Percentiles rank a stretch among this genome's conserved stretches.
Conservation (phyloP, 35 echinoderm and acorn worm species). For the Stichopus chloronotus region DNA sequence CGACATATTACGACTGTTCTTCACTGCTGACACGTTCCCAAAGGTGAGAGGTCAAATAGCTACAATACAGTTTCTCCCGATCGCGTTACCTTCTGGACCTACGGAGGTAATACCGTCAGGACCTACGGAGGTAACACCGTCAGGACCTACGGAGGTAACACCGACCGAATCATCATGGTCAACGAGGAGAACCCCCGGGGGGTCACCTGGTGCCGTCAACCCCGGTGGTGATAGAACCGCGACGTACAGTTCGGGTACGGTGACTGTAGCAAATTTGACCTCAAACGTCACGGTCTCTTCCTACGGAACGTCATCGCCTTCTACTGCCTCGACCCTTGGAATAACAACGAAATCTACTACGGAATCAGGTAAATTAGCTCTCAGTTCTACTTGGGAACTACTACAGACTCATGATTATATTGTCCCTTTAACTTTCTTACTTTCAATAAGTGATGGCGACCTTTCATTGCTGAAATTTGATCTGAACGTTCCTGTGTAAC, state of each 20-base stretch:
- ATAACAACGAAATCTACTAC: background rate
- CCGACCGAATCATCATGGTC: background rate
- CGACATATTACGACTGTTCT: background rate
- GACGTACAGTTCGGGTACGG: background rate
- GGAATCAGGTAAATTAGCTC: background rate
- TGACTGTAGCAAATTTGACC: background rate
- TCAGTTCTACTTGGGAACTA: background rate
- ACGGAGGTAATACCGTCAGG: too few relatives aligned
- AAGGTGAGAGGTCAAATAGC: conserved; percentile 25
- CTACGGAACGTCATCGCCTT: background rate
- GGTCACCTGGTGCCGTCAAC: background rate
- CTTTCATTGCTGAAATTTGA: too few relatives aligned
- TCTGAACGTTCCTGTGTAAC: too few relatives aligned
- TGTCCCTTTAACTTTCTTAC: too few relatives aligned
- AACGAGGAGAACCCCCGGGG: background rate
- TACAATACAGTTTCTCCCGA: background rate
- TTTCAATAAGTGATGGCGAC: too few relatives aligned
- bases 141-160: background rate
- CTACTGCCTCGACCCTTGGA: background rate
- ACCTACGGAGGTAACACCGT: too few relatives aligned
- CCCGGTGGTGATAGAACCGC: background rate
- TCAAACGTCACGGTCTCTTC: background rate
- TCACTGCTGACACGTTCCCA: conserved; percentile 1
- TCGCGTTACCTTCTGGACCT: background rate
- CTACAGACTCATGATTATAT: too few relatives aligned